phyloP scores from a whole-genome alignment of 2,113 vertebrate species.

The Laterallus jamaicensis region DNA sequence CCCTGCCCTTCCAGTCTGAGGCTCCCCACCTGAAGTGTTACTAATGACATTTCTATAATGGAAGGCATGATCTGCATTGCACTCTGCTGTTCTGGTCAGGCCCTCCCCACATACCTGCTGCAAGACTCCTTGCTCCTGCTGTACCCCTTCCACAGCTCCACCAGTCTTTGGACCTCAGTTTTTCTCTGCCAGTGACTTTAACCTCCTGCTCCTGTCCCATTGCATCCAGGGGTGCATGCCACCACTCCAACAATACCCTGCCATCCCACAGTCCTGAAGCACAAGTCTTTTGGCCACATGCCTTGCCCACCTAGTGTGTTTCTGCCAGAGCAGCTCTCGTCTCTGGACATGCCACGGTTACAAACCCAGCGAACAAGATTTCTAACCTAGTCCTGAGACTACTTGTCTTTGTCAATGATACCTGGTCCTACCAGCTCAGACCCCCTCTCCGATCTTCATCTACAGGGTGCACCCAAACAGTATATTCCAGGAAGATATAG shows the following conservation, averaged over 20 bases:
- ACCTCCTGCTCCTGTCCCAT: not conserved
- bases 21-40: not conserved
- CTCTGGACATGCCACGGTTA: not conserved
- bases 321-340: not conserved
- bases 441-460: not conserved
- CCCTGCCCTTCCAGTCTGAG: not conserved
- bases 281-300: accelerated
- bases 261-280: not conserved
- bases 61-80: not conserved
- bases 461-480: not conserved
- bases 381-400: not conserved
- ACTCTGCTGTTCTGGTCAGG: not conserved
- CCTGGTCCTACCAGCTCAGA: not conserved
- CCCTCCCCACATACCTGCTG: accelerated
- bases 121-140: not conserved
- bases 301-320: accelerated
- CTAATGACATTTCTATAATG: not conserved
- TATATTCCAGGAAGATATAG: not conserved
- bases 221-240: not conserved
- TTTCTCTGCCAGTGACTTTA: not conserved
- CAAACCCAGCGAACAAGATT: not conserved
- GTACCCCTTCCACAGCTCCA: not conserved
- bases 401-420: not conserved
- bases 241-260: not conserved
- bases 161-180: not conserved